Evolutionary conservation across 2,888 invertebrate species (phyloP).

Genomic region (Pseudoips prasinana): DNA sequence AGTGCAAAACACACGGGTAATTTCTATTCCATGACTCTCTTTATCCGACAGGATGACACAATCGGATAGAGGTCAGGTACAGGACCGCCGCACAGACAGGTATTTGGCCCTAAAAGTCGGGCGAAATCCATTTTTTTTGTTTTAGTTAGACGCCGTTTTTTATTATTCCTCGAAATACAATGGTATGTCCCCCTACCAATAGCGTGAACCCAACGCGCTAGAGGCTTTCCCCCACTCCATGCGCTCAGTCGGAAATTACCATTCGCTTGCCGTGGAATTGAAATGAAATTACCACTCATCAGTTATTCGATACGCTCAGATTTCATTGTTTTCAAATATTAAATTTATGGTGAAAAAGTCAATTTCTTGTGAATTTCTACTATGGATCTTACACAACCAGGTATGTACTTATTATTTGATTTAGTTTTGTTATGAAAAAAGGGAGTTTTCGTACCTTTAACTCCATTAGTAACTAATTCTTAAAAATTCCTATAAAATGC

Average conservation of each 20-base stretch:
- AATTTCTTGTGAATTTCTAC: neutral
- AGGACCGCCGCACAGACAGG: no score
- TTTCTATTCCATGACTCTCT: no score
- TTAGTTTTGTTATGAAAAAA: neutral
- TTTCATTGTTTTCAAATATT: neutral
- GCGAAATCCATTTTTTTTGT: neutral
- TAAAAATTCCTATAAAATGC: no score
- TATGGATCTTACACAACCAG: no score
- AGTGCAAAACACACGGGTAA: no score
- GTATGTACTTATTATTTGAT: no score
- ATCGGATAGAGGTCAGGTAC: no score
- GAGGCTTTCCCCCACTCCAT: neutral
- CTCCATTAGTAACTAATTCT: no score
- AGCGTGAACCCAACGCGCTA: neutral
- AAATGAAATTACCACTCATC: no score
- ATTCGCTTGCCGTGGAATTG: neutral
- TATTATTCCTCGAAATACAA: neutral
- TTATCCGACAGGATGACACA: no score
- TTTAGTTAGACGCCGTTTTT: neutral
- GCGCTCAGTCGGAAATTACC: neutral
- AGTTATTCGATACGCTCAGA: neutral
- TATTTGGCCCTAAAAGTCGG: neutral
- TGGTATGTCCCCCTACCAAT: neutral
- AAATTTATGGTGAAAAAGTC: neutral
- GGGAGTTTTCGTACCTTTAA: neutral